Evolutionary conservation across 2,888 invertebrate species (phyloP).

Genomic region (Morpho achilles): DNA sequence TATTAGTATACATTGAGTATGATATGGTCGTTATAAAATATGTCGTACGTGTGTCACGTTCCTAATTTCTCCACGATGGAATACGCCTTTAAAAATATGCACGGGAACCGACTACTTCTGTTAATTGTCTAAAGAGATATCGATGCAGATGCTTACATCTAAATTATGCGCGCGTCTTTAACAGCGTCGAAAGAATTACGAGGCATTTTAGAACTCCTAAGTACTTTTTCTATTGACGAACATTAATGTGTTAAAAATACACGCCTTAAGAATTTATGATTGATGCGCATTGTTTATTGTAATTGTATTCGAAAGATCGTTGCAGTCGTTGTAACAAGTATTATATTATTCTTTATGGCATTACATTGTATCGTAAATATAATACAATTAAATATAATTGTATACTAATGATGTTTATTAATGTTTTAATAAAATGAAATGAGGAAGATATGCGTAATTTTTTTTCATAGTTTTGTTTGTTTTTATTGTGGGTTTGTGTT

Average conservation of each 20-base stretch:
- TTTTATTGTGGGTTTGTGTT: no score
- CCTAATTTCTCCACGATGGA: slow-evolving; percentile 44
- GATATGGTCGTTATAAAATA: slow-evolving; percentile 10
- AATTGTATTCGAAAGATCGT: not conserved
- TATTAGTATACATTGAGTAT: no score
- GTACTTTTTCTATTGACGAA: slow-evolving; percentile 47
- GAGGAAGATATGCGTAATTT: not conserved
- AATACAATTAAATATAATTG: no score
- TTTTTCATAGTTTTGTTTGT: no score
- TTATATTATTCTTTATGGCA: no score
- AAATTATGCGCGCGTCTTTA: slow-evolving; percentile 52
- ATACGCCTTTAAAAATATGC: slow-evolving; percentile 66
- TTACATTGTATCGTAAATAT: no score
- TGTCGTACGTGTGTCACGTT: slow-evolving; percentile 3
- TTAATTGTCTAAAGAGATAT: slow-evolving; percentile 75
- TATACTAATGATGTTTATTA: no score
- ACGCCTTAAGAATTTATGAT: slow-evolving; percentile 10
- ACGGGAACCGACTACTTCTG: slow-evolving; percentile 59
- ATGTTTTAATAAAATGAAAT: no score
- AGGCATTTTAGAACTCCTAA: slow-evolving; percentile 53
- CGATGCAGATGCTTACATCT: slow-evolving; percentile 69
- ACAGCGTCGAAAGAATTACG: slow-evolving; percentile 65
- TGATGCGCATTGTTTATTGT: slow-evolving; percentile 4
- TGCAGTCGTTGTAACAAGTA: not conserved
- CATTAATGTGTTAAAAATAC: slow-evolving; percentile 13